These are phyloP conservation scores for Stercorarius parasiticus DNA, from an alignment of 2,113 vertebrate species.

Conservation along the genomic window DNA sequence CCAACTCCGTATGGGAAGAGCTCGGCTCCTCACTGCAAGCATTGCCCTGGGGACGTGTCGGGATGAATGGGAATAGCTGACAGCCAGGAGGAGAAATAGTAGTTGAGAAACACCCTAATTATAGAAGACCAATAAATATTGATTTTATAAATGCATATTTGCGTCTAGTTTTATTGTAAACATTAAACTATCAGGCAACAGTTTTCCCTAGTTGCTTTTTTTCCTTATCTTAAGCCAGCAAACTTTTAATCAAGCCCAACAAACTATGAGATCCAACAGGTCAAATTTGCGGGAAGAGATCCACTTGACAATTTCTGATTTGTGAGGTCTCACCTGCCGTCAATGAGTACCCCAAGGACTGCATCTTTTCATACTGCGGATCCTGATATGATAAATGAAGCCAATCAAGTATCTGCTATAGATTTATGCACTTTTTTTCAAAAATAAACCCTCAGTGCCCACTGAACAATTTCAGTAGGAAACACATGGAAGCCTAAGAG, in stretches of 20 bases:
- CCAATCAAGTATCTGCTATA: neutral
- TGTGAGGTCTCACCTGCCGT: neutral
- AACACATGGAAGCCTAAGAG: neutral
- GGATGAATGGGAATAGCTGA: neutral
- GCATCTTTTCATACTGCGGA: neutral
- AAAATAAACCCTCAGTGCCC: neutral
- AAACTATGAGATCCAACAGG: neutral
- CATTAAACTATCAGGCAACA: neutral
- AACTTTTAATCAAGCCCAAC: neutral
- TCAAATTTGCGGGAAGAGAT: neutral
- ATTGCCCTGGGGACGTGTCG: accelerated
- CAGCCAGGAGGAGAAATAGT: neutral
- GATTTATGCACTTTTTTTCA: neutral
- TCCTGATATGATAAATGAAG: neutral
- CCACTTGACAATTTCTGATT: neutral
- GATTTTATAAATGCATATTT: neutral
- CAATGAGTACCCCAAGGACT: neutral
- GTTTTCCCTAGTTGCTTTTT: neutral
- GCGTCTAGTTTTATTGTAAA: conserved; percentile 36
- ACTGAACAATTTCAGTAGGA: neutral
- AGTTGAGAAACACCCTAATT: neutral
- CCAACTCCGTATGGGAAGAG: neutral
- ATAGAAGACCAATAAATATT: neutral
- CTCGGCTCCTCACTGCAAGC: neutral
- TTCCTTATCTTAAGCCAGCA: neutral